Evolutionary conservation across 2,888 invertebrate genomes (phyloP), one percentile per base, ranked within the genome.

Genomic region (Heliconius hortense): DNA sequence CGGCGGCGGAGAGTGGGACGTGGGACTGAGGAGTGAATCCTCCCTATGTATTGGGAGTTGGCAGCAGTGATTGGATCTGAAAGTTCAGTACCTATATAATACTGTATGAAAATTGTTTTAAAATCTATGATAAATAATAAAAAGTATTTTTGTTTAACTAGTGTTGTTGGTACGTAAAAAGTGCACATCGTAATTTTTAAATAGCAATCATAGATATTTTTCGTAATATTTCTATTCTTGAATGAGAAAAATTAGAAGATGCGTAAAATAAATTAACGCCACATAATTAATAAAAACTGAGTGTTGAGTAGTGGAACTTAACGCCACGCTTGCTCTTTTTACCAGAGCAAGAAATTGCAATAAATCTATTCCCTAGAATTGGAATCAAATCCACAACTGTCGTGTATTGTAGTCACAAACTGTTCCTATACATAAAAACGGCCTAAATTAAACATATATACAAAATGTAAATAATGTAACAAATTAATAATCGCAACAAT

Each of bases 401-500:
- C n/a, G n/a, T 3, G 18, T 10, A n/a, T 56, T n/a, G n/a, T 8
- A n/a, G 4, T 1, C 1, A 4, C 0, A 56, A 2, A 18, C 8
- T 0, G 21, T 18, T 48, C 21, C 21, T 3, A 2, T 56, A 11
- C n/a, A n/a, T 11, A 1, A n/a, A 21, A n/a, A n/a, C 56, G n/a
- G n/a, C 11, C 10, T n/a, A n/a, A n/a, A 11, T 8, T n/a, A n/a
- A n/a, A 64, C 39, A 66, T 24, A 56, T n/a, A 31, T 15, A 21
- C 1, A n/a, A 56, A 53, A 53, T 28, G 21, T 53, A 68, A 28
- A 68, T 31, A 31, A 28, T 64, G 13, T 11, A n/a, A 53, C 18
- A 28, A 69, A 31, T n/a, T 13, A 53, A 68, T 31, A 31, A 53
- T 69, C n/a, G 31, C 31, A 69, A 69, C 48, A 21, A 53, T 24